Evolutionary conservation across 2,797 vertebrate species (phyloP), one percentile per base, ranked within the genome.

Genomic region (Pipistrellus pygmaeus): DNA sequence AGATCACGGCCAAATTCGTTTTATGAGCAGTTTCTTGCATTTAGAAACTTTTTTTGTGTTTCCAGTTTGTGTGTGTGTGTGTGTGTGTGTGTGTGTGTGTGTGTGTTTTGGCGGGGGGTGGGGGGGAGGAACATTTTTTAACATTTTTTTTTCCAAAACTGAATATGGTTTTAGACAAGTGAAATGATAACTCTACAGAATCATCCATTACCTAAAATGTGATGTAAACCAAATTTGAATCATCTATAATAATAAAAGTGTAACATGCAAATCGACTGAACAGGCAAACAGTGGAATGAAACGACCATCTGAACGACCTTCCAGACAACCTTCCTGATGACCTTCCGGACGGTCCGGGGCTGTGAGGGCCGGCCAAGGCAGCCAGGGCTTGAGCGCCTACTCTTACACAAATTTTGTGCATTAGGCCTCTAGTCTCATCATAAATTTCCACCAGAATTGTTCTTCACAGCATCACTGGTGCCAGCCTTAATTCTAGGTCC

Each of bases 171-270:
- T 91, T 84, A 8, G 30, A 44, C 9, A 66, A 78, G 38, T 55
- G 83, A 60, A 21, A 32, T n/a, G 48, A 12, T 83, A 6, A 55
- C 27, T 27, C 62, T 83, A 5, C 13, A 78, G 23, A 91, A 75
- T 82, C 51, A 78, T 38, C 55, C 48, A 6, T 76, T 84, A 85
- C 62, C 38, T 60, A 83, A 82, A 83, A 82, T 69, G 78, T 93
- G 3, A 41, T 82, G 15, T 78, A 46, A 66, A 38, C 18, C 53
- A 84, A 66, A 53, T 77, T 88, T 20, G 32, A 81, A 66, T 72
- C 15, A 1, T 83, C 60, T 6, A 30, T 62, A 62, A 30, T 62
- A 62, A 30, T 62, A 62, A 62, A 62, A 30, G 60, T 14, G 0
- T 62, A 62, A 30, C 30, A 62, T 62, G 27, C 60, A 30, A 62